Percentiles rank a stretch among this genome's conserved stretches.
These are phyloP conservation scores for Cryptotis parvus DNA, from an alignment of 2,113 vertebrate species.

Conservation along the genomic window DNA sequence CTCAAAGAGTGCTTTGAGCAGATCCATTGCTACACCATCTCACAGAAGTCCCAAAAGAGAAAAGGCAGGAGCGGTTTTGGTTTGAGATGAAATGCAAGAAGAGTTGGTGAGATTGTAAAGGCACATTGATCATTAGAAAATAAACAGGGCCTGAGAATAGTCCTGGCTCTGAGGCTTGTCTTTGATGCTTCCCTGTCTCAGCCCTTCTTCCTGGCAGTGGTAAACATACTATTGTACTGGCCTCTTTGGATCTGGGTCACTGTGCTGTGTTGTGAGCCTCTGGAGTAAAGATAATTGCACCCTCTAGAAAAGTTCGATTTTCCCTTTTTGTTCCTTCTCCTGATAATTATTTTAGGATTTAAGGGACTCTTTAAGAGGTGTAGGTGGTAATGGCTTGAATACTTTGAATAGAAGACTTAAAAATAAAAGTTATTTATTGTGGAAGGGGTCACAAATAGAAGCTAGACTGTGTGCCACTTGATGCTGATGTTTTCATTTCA, in stretches of 20 bases:
- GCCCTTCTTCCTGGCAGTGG: neutral
- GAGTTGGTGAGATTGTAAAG: neutral
- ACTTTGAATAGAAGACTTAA: neutral
- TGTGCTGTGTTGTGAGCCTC: neutral
- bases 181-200: neutral
- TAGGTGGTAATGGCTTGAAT: constrained; percentile 18
- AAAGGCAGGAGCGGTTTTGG: neutral
- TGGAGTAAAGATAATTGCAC: neutral
- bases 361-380: constrained; percentile 35
- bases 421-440: neutral
- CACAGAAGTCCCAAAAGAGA: neutral
- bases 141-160: neutral
- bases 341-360: constrained; percentile 18
- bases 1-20: neutral
- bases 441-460: neutral
- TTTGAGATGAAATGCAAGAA: neutral
- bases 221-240: accelerated
- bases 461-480: neutral
- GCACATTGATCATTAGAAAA: neutral
- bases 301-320: neutral
- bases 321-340: neutral
- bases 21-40: neutral
- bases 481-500: constrained; percentile 49
- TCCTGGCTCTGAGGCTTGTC: neutral
- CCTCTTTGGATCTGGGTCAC: neutral